Base-by-base conservation (phyloP, 2,888 invertebrate species). In the Blera fallax region DNA sequence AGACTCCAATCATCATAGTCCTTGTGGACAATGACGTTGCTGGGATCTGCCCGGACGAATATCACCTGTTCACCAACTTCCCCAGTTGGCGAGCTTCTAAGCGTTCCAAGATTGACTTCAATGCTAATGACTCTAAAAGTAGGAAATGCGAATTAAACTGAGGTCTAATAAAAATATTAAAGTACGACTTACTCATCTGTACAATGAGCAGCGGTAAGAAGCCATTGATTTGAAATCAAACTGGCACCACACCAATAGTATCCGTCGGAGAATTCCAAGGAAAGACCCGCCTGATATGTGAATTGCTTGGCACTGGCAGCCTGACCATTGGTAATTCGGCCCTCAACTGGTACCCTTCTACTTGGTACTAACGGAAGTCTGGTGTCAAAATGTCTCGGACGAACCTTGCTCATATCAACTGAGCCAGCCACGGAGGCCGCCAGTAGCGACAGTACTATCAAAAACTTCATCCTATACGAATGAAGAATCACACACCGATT, bases 201-300 rank as follows among this genome's bases (percentile, higher is more conserved):
- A 83, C 91, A 91, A 77, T 91, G 91, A 60, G 90, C 92, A 14
- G 91, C 91, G 1, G 91, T 91, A 0, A 92, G 2, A 8, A 92
- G 54, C 88, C 88, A 89, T 4, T 88, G 88, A 1, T 88, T 21
- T 1, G 90, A 90, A 48, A 91, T 88, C 69, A 92, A 24, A 54
- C 89, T 88, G 34, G 90, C 92, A 24, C 91, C 91, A 54, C 91
- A 92, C 90, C 90, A 91, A 32, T 88, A 89, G 14, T 87, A 83
- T 1, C 88, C 88, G 1, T 87, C 85, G 0, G 21, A 0, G 0
- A 88, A 21, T 56, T 76, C 67, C 1, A 91, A 76, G 56, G 83
- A 0, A 3, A 91, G 85, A 16, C 91, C 92, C 5, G 56, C 90
- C 76, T 91, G 91, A 62, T 90, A 90, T 45, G 91, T 90, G 40